Evolutionary conservation across 2,797 vertebrate genomes (phyloP), one percentile per base, ranked within the genome.

Genomic region (Taenioides sp.): DNA sequence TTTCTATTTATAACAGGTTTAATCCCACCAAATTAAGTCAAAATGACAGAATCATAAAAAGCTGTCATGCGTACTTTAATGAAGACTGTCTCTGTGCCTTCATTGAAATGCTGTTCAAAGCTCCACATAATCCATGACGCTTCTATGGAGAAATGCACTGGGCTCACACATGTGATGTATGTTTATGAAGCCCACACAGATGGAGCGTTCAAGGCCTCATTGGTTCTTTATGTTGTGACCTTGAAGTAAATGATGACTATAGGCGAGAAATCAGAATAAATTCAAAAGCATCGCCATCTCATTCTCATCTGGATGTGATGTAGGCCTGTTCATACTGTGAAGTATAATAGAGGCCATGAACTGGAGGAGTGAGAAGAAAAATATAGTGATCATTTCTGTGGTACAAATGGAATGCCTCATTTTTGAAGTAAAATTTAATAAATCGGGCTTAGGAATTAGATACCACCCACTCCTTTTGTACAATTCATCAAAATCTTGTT

Each of bases 181-280:
- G 63, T 47, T 25, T 17, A 49, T 17, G 34, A 25, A 18, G 22
- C 63, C 40, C 63, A 49, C 63, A 65, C 40, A 65, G 63, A 64
- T 16, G 37, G 12, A 16, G 34, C 61, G 22, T 49, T 49, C 63
- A 65, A 65, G 25, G 63, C 16, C 61, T 1, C 31, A 40, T n/a
- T 40, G 61, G n/a, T 63, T 64, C 61, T 64, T 64, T 64, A 22
- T 37, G 34, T 14, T 64, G 61, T 64, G 61, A 64, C 62, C 37
- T 64, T 47, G 34, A 49, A 27, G 14, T 23, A 22, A 25, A 10
- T 25, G 23, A 65, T 49, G 7, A 43, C 34, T 43, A 23, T 11
- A 43, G 34, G 34, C 61, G 10, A 43, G 34, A 43, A 63, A 63
- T 63, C 20, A n/a, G 31, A 5, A 63, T 43, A 9, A 63, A 62